phyloP scores from a whole-genome alignment of 1,140 invertebrate genomes.

The Formica selysi region DNA sequence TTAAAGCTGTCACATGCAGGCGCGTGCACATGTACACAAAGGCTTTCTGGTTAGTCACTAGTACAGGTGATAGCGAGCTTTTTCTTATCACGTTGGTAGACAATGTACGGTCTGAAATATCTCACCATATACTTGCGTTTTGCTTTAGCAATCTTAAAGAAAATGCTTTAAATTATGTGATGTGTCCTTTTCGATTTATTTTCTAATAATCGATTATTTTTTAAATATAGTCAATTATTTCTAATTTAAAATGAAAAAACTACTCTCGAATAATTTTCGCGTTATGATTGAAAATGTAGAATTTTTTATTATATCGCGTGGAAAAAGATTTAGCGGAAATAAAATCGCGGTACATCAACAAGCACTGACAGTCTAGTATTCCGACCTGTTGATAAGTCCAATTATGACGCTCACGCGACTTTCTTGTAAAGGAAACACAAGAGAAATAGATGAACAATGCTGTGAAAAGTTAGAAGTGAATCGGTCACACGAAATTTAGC shows the following conservation, averaged over 20 bases:
- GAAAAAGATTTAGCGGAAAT: background rate
- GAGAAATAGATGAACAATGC: conserved; percentile 7
- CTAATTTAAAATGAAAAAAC: conserved; percentile 5
- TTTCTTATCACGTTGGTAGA: conserved; percentile 46
- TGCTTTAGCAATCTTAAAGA: background rate
- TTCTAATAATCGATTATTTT: background rate
- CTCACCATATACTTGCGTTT: background rate
- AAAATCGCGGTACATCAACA: background rate
- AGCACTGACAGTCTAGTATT: background rate
- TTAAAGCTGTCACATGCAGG: conserved; percentile 61
- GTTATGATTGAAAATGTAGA: conserved; percentile 5
- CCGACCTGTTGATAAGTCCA: conserved; percentile 52
- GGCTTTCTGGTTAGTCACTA: conserved; percentile 36
- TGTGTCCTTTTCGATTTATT: background rate
- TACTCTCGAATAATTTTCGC: background rate
- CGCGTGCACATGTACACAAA: conserved; percentile 54
- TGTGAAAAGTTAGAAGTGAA: conserved; percentile 28
- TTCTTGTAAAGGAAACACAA: background rate
- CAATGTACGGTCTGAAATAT: conserved; percentile 34
- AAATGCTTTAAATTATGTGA: background rate
- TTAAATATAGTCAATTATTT: background rate
- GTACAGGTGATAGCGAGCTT: conserved; percentile 40
- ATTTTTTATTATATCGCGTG: background rate
- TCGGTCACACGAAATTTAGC: conserved; percentile 48
- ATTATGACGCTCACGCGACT: conserved; percentile 45